Percentiles rank a stretch among this genome's conserved stretches.
Evolutionary conservation across 1,140 invertebrate genomes (phyloP).

Genomic region (Archivesica marissinica): DNA sequence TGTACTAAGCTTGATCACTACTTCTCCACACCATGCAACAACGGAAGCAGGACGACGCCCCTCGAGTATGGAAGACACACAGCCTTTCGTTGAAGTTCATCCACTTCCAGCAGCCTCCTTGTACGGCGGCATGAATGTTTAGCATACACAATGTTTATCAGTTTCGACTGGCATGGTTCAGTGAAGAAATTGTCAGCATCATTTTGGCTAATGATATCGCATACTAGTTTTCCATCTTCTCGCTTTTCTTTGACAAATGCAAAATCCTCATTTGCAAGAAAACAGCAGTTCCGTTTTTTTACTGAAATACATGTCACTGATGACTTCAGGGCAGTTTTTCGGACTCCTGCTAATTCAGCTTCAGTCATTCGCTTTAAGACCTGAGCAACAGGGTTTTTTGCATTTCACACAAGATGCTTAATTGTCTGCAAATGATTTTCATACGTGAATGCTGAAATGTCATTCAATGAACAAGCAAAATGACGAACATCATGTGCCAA

Average conservation of each 20-base stretch:
- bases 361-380: too few species aligned
- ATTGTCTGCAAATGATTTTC: too few species aligned
- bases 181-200: constrained; percentile 19
- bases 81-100: constrained; percentile 26
- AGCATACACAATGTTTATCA: constrained; percentile 20
- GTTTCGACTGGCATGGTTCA: constrained; percentile 28
- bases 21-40: constrained; percentile 39
- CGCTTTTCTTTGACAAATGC: constrained; percentile 37
- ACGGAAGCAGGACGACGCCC: background rate
- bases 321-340: too few species aligned
- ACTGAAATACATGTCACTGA: too few species aligned
- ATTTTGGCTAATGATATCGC: constrained; percentile 5
- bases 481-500: too few species aligned
- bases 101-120: constrained; percentile 22
- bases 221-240: constrained; percentile 23
- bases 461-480: too few species aligned
- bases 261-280: background rate
- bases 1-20: background rate
- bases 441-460: too few species aligned
- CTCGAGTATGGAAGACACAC: constrained; percentile 31
- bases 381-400: too few species aligned
- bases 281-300: background rate
- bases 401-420: too few species aligned
- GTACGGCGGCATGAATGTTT: background rate
- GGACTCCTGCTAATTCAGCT: too few species aligned